Conservation (phyloP, 2,113 vertebrate species). For the Neogale vison region DNA sequence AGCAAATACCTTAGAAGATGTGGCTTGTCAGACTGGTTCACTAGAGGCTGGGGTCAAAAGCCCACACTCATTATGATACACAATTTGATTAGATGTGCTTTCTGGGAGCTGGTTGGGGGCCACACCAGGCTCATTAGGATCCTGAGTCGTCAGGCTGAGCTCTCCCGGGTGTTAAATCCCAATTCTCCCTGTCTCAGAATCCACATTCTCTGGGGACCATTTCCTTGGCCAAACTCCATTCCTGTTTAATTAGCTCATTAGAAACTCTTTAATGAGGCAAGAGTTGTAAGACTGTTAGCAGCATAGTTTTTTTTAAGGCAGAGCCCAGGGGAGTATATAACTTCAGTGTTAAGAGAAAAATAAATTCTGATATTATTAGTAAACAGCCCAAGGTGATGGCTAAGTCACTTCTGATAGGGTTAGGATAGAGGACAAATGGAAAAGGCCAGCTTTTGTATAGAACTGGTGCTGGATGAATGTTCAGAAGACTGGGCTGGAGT, state of each 20-base stretch:
- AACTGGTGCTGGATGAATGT: rapidly evolving
- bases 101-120: background rate
- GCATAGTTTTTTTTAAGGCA: background rate
- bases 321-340: background rate
- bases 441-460: rapidly evolving
- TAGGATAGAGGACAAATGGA: background rate
- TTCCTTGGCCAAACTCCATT: background rate
- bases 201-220: background rate
- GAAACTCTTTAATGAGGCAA: conserved; percentile 31
- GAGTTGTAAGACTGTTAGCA: background rate
- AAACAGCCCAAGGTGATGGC: background rate
- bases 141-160: background rate
- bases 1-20: background rate
- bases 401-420: background rate
- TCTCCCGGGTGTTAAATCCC: background rate
- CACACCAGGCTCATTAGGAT: background rate
- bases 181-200: background rate
- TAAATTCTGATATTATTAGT: background rate
- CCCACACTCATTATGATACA: background rate
- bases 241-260: conserved; percentile 31
- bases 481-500: too few species aligned
- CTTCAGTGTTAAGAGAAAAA: background rate
- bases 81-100: background rate
- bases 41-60: background rate
- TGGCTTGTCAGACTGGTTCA: background rate